Evolutionary conservation across 2,113 vertebrate genomes (phyloP).

Genomic region (Pandion haliaetus): DNA sequence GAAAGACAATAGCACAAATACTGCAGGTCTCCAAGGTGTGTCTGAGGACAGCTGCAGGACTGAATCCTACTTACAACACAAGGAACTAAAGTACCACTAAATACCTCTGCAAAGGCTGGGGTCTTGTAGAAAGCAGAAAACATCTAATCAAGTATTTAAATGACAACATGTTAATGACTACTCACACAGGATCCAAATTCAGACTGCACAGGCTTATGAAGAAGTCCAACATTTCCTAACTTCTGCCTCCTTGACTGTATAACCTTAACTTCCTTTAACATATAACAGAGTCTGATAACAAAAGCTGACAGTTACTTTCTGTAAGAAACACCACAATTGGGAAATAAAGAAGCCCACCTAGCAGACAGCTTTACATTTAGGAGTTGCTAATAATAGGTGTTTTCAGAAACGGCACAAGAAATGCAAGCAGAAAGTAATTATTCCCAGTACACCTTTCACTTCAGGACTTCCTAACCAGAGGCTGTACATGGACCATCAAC

Average conservation of each 20-base stretch:
- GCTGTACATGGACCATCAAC: fast-evolving
- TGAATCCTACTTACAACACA: neutral
- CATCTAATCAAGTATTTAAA: neutral
- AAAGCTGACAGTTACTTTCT: neutral
- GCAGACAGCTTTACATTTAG: neutral
- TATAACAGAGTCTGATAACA: neutral
- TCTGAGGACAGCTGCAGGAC: neutral
- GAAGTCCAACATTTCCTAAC: neutral
- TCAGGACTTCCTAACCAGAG: neutral
- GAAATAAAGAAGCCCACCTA: neutral
- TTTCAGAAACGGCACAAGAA: neutral
- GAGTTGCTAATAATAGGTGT: neutral
- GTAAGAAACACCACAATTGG: neutral
- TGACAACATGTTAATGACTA: fast-evolving
- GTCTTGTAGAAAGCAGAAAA: neutral
- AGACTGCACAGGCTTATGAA: neutral
- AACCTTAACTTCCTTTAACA: neutral
- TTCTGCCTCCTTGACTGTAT: neutral
- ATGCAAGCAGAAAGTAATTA: neutral
- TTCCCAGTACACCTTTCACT: neutral
- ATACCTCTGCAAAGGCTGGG: neutral
- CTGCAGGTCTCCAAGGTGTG: neutral
- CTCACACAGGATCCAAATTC: neutral
- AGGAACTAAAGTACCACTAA: neutral
- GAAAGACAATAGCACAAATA: neutral